A percentile compares a stretch with the other conserved stretches of the same genome.
These are phyloP conservation scores for Drosophila rufa DNA, from an alignment of 1,140 invertebrate species.

Conservation along the genomic window DNA sequence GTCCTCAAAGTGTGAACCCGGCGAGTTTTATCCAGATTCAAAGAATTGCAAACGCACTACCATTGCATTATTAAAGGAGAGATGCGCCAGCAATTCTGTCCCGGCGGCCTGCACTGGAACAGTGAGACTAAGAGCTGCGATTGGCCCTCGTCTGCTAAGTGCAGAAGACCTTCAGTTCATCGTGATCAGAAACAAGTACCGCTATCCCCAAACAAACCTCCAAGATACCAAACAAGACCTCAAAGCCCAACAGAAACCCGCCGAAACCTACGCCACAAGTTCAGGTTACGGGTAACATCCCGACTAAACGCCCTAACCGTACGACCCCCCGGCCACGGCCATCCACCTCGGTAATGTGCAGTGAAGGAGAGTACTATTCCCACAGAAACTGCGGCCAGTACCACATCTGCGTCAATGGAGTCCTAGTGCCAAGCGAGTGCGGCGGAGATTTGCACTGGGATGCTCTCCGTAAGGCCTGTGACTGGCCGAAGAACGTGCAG, in stretches of 20 bases:
- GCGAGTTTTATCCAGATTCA: conserved; percentile 89
- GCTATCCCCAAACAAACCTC: conserved; percentile 20
- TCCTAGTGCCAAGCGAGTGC: conserved; percentile 86
- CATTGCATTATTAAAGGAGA: conserved; percentile 90
- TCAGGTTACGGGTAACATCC: neutral
- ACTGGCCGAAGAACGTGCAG: conserved; percentile 87
- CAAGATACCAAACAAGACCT: conserved; percentile 30
- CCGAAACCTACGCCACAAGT: conserved; percentile 8
- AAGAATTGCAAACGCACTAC: conserved; percentile 90
- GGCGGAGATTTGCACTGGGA: conserved; percentile 91
- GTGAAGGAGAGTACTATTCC: conserved; percentile 86
- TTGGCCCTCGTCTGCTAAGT: conserved; percentile 91
- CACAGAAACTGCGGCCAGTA: conserved; percentile 85
- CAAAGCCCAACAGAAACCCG: conserved; percentile 38
- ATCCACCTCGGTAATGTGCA: conserved; percentile 62
- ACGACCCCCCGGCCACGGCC: conserved; percentile 53
- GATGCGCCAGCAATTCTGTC: conserved; percentile 89
- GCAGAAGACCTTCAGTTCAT: conserved; percentile 72
- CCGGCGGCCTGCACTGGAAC: conserved; percentile 93
- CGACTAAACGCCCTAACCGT: conserved; percentile 20
- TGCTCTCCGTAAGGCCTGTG: conserved; percentile 89
- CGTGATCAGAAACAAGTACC: conserved; percentile 39
- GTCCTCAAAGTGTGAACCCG: conserved; percentile 87
- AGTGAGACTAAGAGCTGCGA: conserved; percentile 87
- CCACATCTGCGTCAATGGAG: conserved; percentile 78